phyloP scores from a whole-genome alignment of 1,140 invertebrate genomes.

The Ceratina japonica region DNA sequence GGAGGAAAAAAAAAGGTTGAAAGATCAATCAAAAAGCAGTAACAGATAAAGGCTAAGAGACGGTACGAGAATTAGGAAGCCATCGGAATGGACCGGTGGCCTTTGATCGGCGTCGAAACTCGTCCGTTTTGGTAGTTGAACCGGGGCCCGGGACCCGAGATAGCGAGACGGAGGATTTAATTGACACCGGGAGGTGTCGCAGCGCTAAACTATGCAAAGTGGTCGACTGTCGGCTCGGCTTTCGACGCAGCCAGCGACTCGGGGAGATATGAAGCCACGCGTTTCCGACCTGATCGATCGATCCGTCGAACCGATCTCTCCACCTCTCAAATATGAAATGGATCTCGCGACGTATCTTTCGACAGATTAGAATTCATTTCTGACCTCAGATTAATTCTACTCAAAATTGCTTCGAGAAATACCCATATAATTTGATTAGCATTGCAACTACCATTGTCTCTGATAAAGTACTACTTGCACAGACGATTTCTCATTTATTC shows the following conservation, averaged over 20 bases:
- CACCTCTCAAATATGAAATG: neutral
- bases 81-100: constrained; percentile 58
- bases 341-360: too few species aligned
- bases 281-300: constrained; percentile 35
- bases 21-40: constrained; percentile 8
- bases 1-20: neutral
- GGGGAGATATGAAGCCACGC: constrained; percentile 42
- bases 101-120: constrained; percentile 62
- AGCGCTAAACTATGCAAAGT: constrained; percentile 76
- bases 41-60: constrained; percentile 13
- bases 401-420: too few species aligned
- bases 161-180: constrained; percentile 61
- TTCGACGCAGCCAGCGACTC: constrained; percentile 37
- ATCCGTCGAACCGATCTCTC: constrained; percentile 5
- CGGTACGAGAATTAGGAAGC: constrained; percentile 61
- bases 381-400: too few species aligned
- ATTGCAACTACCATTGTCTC: too few species aligned
- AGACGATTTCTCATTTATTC: too few species aligned
- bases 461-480: too few species aligned
- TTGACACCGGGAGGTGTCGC: constrained; percentile 76
- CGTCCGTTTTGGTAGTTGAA: constrained; percentile 32
- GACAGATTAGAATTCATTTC: neutral
- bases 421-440: too few species aligned
- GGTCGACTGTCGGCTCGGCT: constrained; percentile 54
- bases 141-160: constrained; percentile 47